These are phyloP conservation scores for Belonocnema kinseyi DNA, from an alignment of 1,140 invertebrate species.

Conservation along the genomic window DNA sequence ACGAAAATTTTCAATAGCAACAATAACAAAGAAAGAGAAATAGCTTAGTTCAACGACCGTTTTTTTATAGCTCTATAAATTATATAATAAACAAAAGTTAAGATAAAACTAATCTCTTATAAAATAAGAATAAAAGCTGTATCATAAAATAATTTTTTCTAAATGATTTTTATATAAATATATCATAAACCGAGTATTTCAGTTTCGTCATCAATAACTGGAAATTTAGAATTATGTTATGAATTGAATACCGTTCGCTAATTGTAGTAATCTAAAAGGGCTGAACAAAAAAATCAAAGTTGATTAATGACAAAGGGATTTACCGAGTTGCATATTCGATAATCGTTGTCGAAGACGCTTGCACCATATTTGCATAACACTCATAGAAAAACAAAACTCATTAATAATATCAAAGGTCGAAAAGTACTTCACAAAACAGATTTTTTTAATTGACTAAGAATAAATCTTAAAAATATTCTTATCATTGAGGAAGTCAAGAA, in stretches of 20 bases:
- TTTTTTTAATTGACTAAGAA: not conserved
- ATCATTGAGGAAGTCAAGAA: no score
- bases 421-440: not conserved
- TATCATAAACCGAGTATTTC: no score
- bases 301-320: no score
- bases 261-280: not conserved
- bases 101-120: not conserved
- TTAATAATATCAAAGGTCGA: constrained; percentile 20
- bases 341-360: not conserved
- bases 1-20: constrained; percentile 49
- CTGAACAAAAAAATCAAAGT: no score
- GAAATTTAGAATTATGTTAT: not conserved
- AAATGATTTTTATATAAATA: no score
- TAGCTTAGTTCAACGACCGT: constrained; percentile 60
- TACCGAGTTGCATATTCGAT: no score
- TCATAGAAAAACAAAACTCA: constrained; percentile 4
- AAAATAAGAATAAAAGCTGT: no score
- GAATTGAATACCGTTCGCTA: constrained; percentile 11
- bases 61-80: not conserved
- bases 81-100: constrained; percentile 8
- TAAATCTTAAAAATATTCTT: no score
- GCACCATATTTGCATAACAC: constrained; percentile 17
- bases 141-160: no score
- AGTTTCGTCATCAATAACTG: constrained; percentile 21
- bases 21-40: constrained; percentile 53